Base-by-base conservation (phyloP, 2,888 invertebrate species). In the Leptinotarsa peninsularis region DNA sequence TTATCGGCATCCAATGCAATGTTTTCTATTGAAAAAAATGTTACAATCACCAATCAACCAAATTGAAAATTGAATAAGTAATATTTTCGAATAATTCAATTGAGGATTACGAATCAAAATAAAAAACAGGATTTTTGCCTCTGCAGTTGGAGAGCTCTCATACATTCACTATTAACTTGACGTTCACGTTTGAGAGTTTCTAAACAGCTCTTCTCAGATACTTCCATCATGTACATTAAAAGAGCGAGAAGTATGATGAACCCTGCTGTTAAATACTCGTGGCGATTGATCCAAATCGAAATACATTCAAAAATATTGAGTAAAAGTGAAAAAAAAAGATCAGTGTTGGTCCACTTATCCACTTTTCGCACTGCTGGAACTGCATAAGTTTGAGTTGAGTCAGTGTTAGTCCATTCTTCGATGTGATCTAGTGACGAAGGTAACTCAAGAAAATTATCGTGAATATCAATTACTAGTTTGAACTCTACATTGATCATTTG, bases 401-500 rank as follows among this genome's bases (percentile, higher is more conserved):
- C 21, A 4, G 58, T 58, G 23, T 15, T 58, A 14, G 58, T 58
- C 7, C 58, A 58, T 23, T 23, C 14, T 21, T 58, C 58, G 21
- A 23, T 18, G 18, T 58, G 18, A 4, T 58, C 21, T 58, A 58
- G 4, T 14, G 14, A 10, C 7, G 23, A 21, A 58, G 14, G 4
- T 14, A 58, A 3, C 13, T 58, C 58, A 14, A 58, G 18, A 3
- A 58, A 58, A 4, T 23, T 58, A 4, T 58, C 23, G 23, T 58
- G 23, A 3, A 2, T 13, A 14, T 58, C 23, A 23, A 23, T 4
- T 21, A 21, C 58, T 13, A 58, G 1, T 14, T 58, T 21, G 1
- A 58, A 23, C 17, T 58, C 58, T 3, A 58, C 23, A 58, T 58
- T 58, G 23, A 58, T 58, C 58, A 23, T 58, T 23, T 58, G 58